phyloP scores from a whole-genome alignment of 2,113 vertebrate genomes.

The Ceuthmochares aereus region DNA sequence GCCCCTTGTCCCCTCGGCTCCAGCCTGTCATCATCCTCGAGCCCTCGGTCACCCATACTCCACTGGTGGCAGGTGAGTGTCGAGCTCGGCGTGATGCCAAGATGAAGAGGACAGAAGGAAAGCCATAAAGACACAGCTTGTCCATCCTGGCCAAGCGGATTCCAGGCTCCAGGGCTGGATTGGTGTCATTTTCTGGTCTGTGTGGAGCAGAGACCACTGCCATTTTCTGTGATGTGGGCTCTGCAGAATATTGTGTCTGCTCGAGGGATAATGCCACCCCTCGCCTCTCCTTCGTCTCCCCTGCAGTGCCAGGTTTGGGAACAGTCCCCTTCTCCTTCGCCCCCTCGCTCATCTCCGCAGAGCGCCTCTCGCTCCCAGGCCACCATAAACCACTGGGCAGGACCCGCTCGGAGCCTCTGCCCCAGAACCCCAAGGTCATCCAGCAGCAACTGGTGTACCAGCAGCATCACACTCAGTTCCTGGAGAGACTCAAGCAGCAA shows the following conservation, averaged over 20 bases:
- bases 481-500: conserved; percentile 82
- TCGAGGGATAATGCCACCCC: background rate
- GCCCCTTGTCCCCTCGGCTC: conserved; percentile 77
- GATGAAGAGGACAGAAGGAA: too few relatives aligned
- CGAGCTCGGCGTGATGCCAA: background rate
- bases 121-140: too few relatives aligned
- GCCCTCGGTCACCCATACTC: conserved; percentile 83
- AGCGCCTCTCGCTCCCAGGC: conserved; percentile 76
- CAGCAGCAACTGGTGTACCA: conserved; percentile 75
- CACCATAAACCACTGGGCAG: conserved; percentile 88
- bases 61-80: conserved; percentile 83
- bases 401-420: conserved; percentile 92
- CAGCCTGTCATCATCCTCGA: conserved; percentile 91
- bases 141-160: too few relatives aligned
- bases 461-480: conserved; percentile 79
- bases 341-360: conserved; percentile 74
- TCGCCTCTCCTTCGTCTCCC: background rate
- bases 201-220: too few relatives aligned
- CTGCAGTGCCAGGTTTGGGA: conserved; percentile 82
- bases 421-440: conserved; percentile 82
- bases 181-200: too few relatives aligned
- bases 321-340: conserved; percentile 81
- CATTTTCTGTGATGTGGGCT: background rate
- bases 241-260: background rate
- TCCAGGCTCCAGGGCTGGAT: too few relatives aligned